Conservation (phyloP, 2,888 invertebrate species). For the Thera britannica region DNA sequence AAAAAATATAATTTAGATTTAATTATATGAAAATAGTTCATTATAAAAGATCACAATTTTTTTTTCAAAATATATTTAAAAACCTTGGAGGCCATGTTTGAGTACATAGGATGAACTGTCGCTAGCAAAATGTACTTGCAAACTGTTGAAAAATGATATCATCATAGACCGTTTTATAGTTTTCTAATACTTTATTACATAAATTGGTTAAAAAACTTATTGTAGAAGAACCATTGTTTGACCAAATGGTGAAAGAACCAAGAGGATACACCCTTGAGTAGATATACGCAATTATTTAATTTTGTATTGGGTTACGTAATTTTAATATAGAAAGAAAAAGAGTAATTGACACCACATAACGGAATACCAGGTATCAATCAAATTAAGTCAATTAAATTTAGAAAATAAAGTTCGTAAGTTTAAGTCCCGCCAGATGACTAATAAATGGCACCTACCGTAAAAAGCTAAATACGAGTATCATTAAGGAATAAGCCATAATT, state of each 20-base stretch:
- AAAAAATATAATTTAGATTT: constrained; percentile 21
- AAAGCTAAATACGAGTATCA: too few relatives aligned
- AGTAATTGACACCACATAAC: too few relatives aligned
- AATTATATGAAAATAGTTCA: background rate
- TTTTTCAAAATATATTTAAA: background rate
- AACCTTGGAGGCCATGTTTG: constrained; percentile 70
- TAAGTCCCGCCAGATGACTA: too few relatives aligned
- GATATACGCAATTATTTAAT: background rate
- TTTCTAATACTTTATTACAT: constrained; percentile 74
- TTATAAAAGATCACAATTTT: background rate
- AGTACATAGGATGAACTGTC: constrained; percentile 67
- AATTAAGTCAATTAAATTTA: too few relatives aligned
- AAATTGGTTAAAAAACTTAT: constrained; percentile 68
- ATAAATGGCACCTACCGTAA: too few relatives aligned
- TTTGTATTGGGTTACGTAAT: too few relatives aligned
- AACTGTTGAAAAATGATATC: constrained; percentile 70
- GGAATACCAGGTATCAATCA: too few relatives aligned
- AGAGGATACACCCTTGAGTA: constrained; percentile 45
- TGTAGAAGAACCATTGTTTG: constrained; percentile 53
- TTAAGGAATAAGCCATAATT: too few relatives aligned
- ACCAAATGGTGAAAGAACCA: constrained; percentile 53
- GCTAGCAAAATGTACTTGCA: constrained; percentile 65
- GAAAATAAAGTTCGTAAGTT: too few relatives aligned
- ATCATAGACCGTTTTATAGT: constrained; percentile 78
- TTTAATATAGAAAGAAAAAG: too few relatives aligned